Percentiles rank a stretch among this genome's conserved stretches.
Evolutionary conservation across 1,140 invertebrate species (phyloP).

Genomic region (Tetramorium parvispinum): DNA sequence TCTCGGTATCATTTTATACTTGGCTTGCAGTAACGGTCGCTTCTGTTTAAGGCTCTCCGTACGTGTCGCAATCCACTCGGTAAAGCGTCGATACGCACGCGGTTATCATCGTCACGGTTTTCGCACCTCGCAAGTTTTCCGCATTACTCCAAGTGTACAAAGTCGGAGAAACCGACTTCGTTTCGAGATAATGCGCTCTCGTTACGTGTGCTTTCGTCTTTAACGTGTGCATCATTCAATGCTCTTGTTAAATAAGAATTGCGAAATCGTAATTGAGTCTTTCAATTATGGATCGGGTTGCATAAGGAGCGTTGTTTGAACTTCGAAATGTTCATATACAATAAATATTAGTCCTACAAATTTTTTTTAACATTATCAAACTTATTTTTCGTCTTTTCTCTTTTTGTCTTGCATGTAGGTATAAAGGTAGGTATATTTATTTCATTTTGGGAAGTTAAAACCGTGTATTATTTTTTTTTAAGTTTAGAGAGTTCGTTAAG

Average conservation of each 20-base stretch:
- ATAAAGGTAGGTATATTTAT: background rate
- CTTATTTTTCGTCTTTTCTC: background rate
- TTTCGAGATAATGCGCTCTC: background rate
- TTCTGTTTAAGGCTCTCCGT: slow-evolving; percentile 53
- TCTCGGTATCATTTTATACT: slow-evolving; percentile 52
- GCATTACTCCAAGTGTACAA: slow-evolving; percentile 19
- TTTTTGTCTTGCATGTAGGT: background rate
- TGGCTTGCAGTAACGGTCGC: slow-evolving; percentile 60
- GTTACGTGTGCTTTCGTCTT: too few species aligned
- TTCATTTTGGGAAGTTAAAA: background rate
- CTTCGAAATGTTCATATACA: background rate
- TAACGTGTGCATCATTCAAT: background rate
- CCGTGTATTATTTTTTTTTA: background rate
- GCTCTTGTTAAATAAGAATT: background rate
- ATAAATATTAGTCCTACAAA: background rate
- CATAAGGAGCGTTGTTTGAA: background rate
- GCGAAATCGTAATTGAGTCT: background rate
- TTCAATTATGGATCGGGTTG: background rate
- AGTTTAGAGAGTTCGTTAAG: background rate
- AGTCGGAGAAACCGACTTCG: slow-evolving; percentile 20
- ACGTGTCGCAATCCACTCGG: slow-evolving; percentile 5
- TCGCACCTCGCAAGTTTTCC: slow-evolving; percentile 48
- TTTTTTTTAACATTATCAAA: background rate
- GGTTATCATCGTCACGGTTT: slow-evolving; percentile 58
- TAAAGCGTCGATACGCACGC: background rate